phyloP scores from a whole-genome alignment of 2,888 invertebrate species.

The Furcula furcula region DNA sequence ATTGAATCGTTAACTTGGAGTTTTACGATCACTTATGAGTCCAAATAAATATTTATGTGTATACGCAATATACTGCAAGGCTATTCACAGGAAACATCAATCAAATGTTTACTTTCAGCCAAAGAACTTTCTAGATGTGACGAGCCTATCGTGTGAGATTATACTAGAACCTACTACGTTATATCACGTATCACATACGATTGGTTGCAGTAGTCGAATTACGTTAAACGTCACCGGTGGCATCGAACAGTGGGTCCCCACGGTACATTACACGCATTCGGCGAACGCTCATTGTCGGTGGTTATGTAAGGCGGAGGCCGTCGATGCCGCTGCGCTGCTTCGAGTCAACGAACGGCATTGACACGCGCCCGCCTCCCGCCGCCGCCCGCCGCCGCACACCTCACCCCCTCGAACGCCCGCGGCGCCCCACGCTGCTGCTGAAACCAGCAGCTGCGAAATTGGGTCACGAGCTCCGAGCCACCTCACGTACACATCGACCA shows the following conservation, averaged over 20 bases:
- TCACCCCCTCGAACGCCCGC: constrained; percentile 37
- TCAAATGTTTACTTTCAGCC: no score
- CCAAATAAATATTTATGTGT: no score
- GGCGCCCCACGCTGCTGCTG: constrained; percentile 66
- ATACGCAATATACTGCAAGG: no score
- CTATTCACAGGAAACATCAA: no score
- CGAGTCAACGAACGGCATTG: constrained; percentile 82
- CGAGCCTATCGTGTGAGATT: no score
- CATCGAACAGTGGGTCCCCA: constrained; percentile 28
- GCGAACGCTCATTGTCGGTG: constrained; percentile 72
- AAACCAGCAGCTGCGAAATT: constrained; percentile 81
- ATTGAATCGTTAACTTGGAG: no score
- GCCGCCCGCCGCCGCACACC: constrained; percentile 40
- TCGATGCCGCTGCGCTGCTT: constrained; percentile 71
- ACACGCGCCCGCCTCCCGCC: constrained; percentile 65
- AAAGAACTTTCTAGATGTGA: no score
- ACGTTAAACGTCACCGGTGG: constrained; percentile 4
- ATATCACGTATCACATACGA: no score
- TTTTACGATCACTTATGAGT: no score
- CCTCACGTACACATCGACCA: constrained; percentile 65
- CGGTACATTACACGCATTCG: constrained; percentile 69
- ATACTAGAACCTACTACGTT: no score
- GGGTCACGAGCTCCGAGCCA: constrained; percentile 76
- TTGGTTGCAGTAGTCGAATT: not conserved
- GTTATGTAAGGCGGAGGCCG: constrained; percentile 81